These are phyloP conservation scores for Ametastegia equiseti DNA, from an alignment of 2,888 invertebrate genomes.

Conservation along the genomic window DNA sequence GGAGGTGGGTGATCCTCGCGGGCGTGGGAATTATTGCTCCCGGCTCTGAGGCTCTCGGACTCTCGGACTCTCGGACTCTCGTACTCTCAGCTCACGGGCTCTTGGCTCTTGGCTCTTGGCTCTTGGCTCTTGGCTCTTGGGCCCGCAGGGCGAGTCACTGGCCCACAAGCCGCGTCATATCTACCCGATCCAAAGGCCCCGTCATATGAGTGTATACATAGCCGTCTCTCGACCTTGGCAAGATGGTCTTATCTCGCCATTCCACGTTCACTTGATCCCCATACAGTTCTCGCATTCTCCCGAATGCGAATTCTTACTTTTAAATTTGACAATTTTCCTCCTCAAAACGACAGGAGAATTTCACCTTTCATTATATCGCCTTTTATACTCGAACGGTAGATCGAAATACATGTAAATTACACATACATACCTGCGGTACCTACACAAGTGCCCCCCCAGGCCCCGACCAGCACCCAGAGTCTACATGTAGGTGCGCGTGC, in stretches of 20 bases:
- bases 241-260: not conserved
- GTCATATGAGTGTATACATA: not conserved
- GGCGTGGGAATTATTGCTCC: slow-evolving; percentile 48
- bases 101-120: slow-evolving; percentile 19
- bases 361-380: too few relatives aligned
- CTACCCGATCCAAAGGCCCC: slow-evolving; percentile 40
- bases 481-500: not conserved
- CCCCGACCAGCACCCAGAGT: too few relatives aligned
- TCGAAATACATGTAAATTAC: not conserved
- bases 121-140: slow-evolving; percentile 14
- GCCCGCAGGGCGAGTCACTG: slow-evolving; percentile 47
- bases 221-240: slow-evolving; percentile 36
- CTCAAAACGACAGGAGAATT: too few relatives aligned
- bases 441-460: not conserved
- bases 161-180: slow-evolving; percentile 42
- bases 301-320: not conserved
- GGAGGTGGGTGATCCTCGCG: slow-evolving; percentile 46
- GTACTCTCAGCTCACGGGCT: not conserved
- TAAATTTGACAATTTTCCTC: too few relatives aligned
- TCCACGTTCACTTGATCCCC: not conserved
- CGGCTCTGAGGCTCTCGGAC: slow-evolving; percentile 45
- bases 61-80: slow-evolving; percentile 54
- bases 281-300: not conserved
- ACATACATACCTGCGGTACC: not conserved
- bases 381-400: too few relatives aligned